These are phyloP conservation scores for Thysanoteuthis rhombus DNA, from an alignment of 2,888 invertebrate species.

Conservation along the genomic window DNA sequence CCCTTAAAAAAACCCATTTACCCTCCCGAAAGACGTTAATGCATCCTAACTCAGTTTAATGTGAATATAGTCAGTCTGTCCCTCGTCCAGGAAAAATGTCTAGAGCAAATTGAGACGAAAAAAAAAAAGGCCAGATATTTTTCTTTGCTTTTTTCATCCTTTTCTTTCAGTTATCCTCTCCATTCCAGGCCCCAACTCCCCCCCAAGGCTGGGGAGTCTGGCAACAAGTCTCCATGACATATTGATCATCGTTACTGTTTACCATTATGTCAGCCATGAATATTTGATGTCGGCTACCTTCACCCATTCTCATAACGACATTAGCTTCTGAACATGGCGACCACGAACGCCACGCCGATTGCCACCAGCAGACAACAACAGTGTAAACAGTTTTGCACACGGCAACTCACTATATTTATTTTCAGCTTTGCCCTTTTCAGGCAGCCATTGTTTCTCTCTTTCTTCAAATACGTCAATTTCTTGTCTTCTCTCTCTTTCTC, in stretches of 20 bases:
- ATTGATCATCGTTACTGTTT: background rate
- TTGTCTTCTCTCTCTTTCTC: too few species aligned
- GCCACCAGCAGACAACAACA: background rate
- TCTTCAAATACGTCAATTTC: background rate
- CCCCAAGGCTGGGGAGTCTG: background rate
- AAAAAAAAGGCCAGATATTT: background rate
- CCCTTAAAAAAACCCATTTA: background rate
- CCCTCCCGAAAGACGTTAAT: background rate
- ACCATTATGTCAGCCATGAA: background rate
- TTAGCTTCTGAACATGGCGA: background rate
- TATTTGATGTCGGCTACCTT: background rate
- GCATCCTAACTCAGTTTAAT: background rate
- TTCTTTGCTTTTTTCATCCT: background rate
- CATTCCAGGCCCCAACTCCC: background rate
- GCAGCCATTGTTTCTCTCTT: background rate
- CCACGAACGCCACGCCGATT: background rate
- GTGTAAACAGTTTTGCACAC: background rate
- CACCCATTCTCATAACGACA: background rate
- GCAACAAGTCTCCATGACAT: background rate
- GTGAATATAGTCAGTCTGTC: background rate
- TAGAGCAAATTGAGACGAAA: background rate
- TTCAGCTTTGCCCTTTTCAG: background rate
- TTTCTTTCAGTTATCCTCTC: background rate
- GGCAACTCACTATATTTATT: background rate
- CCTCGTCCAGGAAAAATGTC: background rate